Conservation (phyloP, 2,113 vertebrate species). For the Entelurus aequoreus region DNA sequence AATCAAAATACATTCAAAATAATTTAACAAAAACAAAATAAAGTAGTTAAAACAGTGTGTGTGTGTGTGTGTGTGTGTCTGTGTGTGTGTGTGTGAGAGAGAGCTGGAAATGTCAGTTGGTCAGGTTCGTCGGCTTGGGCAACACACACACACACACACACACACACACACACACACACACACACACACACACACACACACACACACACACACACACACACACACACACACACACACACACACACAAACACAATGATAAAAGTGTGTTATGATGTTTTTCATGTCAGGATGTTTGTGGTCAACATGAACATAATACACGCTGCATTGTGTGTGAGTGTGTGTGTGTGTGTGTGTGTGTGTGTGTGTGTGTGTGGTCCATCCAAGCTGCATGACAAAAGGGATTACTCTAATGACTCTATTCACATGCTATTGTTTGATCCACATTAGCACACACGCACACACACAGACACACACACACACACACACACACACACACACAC, state of each 20-base stretch:
- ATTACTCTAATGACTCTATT: slow-evolving; percentile 54
- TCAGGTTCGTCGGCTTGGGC: background rate
- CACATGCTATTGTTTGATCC: slow-evolving; percentile 46
- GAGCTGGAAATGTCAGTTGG: slow-evolving; percentile 18
- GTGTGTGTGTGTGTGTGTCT: background rate
- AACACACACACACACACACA: slow-evolving; percentile 6
- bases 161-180: slow-evolving; percentile 9
- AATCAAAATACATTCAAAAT: too few species aligned
- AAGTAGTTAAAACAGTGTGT: too few species aligned
- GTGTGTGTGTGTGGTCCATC: slow-evolving; percentile 21
- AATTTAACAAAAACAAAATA: too few species aligned
- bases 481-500: too few species aligned
- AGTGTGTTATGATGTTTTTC: slow-evolving; percentile 45
- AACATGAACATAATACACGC: slow-evolving; percentile 11
- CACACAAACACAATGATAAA: slow-evolving; percentile 9
- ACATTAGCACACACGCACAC: slow-evolving; percentile 13
- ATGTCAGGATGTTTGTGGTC: slow-evolving; percentile 19
- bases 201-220: slow-evolving; percentile 18
- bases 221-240: background rate
- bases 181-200: too few species aligned
- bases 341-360: slow-evolving; percentile 17
- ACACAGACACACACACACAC: slow-evolving; percentile 4
- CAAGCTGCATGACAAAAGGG: slow-evolving; percentile 28
- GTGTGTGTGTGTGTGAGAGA: slow-evolving; percentile 8
- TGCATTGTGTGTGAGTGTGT: background rate